These are phyloP conservation scores for Manduca sexta DNA, from an alignment of 1,140 invertebrate genomes.

Conservation along the genomic window DNA sequence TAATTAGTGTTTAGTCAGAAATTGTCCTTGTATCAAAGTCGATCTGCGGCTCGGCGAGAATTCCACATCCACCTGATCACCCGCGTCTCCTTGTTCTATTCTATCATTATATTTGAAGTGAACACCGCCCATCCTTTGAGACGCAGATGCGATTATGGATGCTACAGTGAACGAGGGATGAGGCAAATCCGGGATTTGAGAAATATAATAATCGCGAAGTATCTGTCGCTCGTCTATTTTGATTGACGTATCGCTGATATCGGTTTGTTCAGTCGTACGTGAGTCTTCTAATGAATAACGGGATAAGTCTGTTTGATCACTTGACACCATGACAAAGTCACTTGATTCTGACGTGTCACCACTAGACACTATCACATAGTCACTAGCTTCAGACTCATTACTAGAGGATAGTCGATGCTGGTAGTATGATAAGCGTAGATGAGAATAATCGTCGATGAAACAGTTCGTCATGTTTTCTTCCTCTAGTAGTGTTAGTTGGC, in stretches of 20 bases:
- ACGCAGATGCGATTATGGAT: conserved; percentile 41
- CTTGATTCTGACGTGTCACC: no score
- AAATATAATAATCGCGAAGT: conserved; percentile 32
- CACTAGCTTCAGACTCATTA: neutral
- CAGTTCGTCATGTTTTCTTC: neutral
- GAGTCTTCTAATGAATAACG: neutral
- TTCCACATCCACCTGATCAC: conserved; percentile 6
- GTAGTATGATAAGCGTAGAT: conserved; percentile 50
- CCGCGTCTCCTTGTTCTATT: conserved; percentile 28
- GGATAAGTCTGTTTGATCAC: no score
- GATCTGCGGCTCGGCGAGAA: conserved; percentile 41
- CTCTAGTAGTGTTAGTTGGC: no score
- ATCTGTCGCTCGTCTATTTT: conserved; percentile 17
- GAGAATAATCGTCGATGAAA: conserved; percentile 53
- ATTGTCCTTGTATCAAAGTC: conserved; percentile 33
- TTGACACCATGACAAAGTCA: no score
- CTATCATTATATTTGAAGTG: conserved; percentile 35
- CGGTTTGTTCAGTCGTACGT: neutral
- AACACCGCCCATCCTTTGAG: conserved; percentile 31
- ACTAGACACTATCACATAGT: no score
- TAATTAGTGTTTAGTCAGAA: conserved; percentile 7
- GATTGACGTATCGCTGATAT: neutral
- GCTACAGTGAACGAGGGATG: conserved; percentile 40
- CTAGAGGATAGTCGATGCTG: conserved; percentile 10
- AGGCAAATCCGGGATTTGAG: conserved; percentile 49